These are phyloP conservation scores for Homarus americanus DNA, from an alignment of 1,140 invertebrate species.

Conservation along the genomic window DNA sequence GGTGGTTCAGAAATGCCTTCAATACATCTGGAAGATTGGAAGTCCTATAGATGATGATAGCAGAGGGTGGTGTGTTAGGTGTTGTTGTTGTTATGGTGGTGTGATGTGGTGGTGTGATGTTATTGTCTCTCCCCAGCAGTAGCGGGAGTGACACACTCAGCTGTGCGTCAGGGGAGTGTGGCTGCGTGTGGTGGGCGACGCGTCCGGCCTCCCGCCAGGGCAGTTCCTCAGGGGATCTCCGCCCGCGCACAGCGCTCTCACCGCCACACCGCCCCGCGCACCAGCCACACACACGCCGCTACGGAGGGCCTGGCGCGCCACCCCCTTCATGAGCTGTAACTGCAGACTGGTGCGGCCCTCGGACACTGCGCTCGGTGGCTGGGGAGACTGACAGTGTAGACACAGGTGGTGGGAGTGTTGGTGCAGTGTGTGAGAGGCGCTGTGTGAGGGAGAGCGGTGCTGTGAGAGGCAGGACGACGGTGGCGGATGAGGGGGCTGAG, in stretches of 20 bases:
- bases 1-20: not conserved
- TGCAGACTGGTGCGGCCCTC: slow-evolving; percentile 22
- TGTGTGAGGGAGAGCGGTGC: not conserved
- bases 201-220: not conserved
- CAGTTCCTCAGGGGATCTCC: not conserved
- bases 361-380: slow-evolving; percentile 8
- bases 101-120: not conserved
- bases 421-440: not conserved
- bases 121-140: not conserved
- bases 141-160: slow-evolving; percentile 7
- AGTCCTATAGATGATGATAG: too few relatives aligned
- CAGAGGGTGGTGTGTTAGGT: too few relatives aligned
- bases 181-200: not conserved
- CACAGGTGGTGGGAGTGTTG: not conserved
- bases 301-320: not conserved
- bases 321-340: not conserved
- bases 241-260: slow-evolving; percentile 5
- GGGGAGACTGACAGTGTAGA: not conserved
- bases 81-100: not conserved
- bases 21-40: too few relatives aligned
- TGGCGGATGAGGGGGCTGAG: slow-evolving; percentile 54
- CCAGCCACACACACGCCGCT: not conserved
- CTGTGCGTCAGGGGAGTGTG: slow-evolving; percentile 9
- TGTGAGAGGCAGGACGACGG: slow-evolving; percentile 17
- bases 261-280: slow-evolving; percentile 7